Base-by-base conservation (phyloP, 2,888 invertebrate species). In the Heteromyza rotundicornis region DNA sequence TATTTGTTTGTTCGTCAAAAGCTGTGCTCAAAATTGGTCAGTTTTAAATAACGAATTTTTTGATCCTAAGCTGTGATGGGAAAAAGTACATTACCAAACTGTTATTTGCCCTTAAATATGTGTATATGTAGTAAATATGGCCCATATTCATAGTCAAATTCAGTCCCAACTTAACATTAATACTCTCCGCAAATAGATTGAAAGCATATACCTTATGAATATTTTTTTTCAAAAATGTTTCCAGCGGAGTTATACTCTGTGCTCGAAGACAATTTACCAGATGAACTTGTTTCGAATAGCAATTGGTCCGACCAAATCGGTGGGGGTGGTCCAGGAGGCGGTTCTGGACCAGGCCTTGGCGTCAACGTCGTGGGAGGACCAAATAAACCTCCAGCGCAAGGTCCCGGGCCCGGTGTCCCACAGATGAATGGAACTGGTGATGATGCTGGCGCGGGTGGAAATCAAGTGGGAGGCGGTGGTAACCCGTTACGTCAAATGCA, bases 231-330 rank as follows among this genome's bases (percentile, higher is more conserved):
- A 10, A 10, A 32, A 57, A 50, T 50, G 36, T 36, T 91, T 82
- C 89, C 91, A 83, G 90, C 92, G 71, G 92, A 91, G 85, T 92
- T 93, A 88, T 91, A 92, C 59, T 73, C 67, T 83, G 92, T 93
- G 85, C 87, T 95, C 84, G 95, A 95, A 84, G 94, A 94, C 84
- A 92, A 94, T 84, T 88, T 96, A 74, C 95, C 95, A 51, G 95
- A 95, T 85, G 95, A 95, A 84, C 86, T 96, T 70, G 91, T 94
- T 84, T 87, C 88, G 59, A 88, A 89, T 62, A 89, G 90, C 72
- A 77, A 76, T 65, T 93, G 93, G 92, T 89, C 90, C 35, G 91
- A 91, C 79, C 88, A 88, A 71, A 82, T 66, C 14, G 72, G 67
- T 56, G 73, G 76, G 40, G 87, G 86, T 65, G 86, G 88, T 62